Evolutionary conservation across 1,140 invertebrate species (phyloP).

Genomic region (Zaprionus gabonicus): DNA sequence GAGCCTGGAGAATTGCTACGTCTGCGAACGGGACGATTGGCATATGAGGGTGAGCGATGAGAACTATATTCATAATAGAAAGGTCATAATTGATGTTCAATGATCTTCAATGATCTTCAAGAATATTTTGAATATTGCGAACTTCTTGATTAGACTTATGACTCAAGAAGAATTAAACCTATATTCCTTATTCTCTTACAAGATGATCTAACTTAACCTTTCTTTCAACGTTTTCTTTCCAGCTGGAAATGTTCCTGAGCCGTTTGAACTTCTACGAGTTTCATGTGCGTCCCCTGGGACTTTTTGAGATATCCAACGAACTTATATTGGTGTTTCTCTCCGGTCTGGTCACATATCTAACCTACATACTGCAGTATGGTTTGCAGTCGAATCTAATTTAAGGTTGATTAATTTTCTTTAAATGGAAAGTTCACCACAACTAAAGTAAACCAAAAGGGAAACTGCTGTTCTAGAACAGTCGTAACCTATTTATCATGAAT

Average conservation of each 20-base stretch:
- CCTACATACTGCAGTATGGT: conserved; percentile 60
- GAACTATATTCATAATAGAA: too few species aligned
- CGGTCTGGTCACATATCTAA: conserved; percentile 64
- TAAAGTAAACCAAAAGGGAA: too few species aligned
- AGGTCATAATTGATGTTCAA: too few species aligned
- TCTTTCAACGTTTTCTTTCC: background rate
- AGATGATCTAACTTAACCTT: too few species aligned
- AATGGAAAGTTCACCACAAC: too few species aligned
- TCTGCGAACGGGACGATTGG: conserved; percentile 56
- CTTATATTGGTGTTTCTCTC: conserved; percentile 64
- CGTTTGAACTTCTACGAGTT: conserved; percentile 62
- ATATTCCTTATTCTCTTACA: too few species aligned
- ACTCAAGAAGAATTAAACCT: too few species aligned
- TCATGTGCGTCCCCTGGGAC: conserved; percentile 56
- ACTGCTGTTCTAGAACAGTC: too few species aligned
- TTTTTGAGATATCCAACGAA: conserved; percentile 69
- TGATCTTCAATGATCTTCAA: too few species aligned
- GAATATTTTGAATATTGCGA: too few species aligned
- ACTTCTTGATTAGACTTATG: too few species aligned
- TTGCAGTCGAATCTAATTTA: conserved; percentile 53
- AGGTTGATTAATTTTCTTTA: background rate
- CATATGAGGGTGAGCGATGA: conserved; percentile 40
- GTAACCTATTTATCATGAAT: too few species aligned
- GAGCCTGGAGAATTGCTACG: conserved; percentile 60
- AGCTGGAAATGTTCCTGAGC: conserved; percentile 70